Evolutionary conservation across 53 echinoderm and acorn worm genomes (phyloP), one percentile per base, ranked within the genome.

Genomic region (Crossaster papposus): DNA sequence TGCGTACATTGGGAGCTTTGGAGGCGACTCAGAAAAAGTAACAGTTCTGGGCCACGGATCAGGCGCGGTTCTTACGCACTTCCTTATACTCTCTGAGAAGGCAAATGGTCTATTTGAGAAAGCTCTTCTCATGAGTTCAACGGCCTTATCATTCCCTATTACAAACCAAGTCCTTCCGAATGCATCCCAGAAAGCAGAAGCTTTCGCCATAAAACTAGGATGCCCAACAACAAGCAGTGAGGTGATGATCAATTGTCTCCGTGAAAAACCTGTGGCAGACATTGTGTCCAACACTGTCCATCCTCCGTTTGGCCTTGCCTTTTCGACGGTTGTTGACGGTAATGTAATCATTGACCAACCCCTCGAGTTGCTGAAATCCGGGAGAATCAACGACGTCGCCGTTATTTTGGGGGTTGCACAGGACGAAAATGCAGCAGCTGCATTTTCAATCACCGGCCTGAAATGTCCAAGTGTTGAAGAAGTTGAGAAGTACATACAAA

Each of bases 1-100:
- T 35, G 79, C 74, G 31, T 90, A 95, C 68, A 95, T 95, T 5
- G 87, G 89, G 20, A 90, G 81, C 44, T 95, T 95, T 73, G 94
- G 92, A 28, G 95, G 95, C 5, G 93, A 95, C 65, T 28, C 88
- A 9, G 74, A 85, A 68, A 82, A 79, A 18, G 92, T 95, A 33
- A 95, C 94, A 20, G 65, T 91, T 10, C 35, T 89, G 22, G 95
- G 95, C 62, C 72, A 82, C 38, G 93, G 93, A 20, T 70, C 88
- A 4, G 95, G 95, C 11, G 90, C 82, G 0, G 79, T 82, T 10
- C 82, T 90, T 54, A 90, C 88, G 18, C 88, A 90, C 58, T 50
- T 90, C 4, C 89, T 94, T 20, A 64, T 91, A 10, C 63, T 91
- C 51, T 90, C 90, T 10, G 83, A 80, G 30, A 68, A 79, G 35